Percentiles rank a stretch among this genome's conserved stretches.
Conservation (phyloP, 2,888 invertebrate species). For the Caenorhabditis parvicauda region DNA sequence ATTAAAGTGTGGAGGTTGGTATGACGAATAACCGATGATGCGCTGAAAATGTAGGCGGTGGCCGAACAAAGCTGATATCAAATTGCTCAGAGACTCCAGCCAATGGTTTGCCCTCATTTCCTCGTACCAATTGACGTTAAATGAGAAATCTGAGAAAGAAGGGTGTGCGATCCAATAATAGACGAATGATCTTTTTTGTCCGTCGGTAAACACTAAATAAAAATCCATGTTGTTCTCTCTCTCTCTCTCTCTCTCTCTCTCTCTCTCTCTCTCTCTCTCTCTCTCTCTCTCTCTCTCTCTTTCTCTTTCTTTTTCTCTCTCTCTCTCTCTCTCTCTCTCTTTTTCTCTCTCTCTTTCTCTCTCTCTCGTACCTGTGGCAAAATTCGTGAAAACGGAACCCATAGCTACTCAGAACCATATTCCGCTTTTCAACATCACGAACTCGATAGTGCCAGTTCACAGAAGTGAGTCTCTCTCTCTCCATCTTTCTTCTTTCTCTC, state of each 20-base stretch:
- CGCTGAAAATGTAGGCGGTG: too few relatives aligned
- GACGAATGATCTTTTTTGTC: slow-evolving; percentile 7
- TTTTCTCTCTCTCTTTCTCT: slow-evolving; percentile 4
- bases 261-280: slow-evolving; percentile 8
- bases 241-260: slow-evolving; percentile 2
- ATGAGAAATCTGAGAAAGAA: too few relatives aligned
- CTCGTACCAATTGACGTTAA: too few relatives aligned
- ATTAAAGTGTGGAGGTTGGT: too few relatives aligned
- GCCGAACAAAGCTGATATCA: too few relatives aligned
- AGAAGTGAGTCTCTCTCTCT: too few relatives aligned
- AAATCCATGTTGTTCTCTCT: neutral
- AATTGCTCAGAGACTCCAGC: too few relatives aligned
- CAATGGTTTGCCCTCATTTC: too few relatives aligned
- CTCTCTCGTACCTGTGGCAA: neutral
- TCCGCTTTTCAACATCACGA: slow-evolving; percentile 11
- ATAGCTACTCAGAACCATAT: slow-evolving; percentile 9
- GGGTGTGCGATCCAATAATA: too few relatives aligned
- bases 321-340: slow-evolving; percentile 6
- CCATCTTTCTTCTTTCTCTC: slow-evolving; percentile 4
- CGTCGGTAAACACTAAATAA: neutral
- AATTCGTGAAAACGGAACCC: too few relatives aligned
- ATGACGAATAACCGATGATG: too few relatives aligned
- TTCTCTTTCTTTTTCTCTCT: slow-evolving; percentile 9
- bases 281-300: neutral
- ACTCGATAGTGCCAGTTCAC: too few relatives aligned